phyloP scores from a whole-genome alignment of 2,797 vertebrate species.

The Limnodromus scolopaceus region DNA sequence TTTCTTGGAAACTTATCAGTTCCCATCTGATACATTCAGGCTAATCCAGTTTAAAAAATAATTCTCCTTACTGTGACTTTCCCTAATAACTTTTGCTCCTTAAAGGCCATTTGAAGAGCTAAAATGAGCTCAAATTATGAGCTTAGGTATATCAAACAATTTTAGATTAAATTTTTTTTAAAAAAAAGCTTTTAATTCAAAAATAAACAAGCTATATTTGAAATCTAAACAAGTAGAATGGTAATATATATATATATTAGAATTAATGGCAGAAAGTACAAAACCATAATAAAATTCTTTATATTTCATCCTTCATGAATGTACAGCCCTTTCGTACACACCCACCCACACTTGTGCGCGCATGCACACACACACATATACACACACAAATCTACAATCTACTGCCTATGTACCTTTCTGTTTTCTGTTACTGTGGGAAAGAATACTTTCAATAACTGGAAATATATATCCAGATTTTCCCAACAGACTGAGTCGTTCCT shows the following conservation, averaged over 20 bases:
- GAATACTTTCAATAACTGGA: background rate
- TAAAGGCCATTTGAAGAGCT: background rate
- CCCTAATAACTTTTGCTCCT: background rate
- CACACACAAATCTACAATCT: background rate
- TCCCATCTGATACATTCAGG: background rate
- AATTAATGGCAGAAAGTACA: background rate
- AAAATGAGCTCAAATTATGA: background rate
- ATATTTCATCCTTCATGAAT: background rate
- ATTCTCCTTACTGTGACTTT: background rate
- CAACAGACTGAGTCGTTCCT: background rate
- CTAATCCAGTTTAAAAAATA: background rate
- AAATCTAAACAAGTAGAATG: background rate
- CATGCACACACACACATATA: too few species aligned
- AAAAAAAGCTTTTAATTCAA: background rate
- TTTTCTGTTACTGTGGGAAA: background rate
- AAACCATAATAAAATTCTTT: background rate
- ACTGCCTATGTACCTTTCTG: background rate
- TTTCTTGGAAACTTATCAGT: background rate
- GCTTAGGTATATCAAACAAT: background rate
- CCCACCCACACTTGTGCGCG: rapidly evolving
- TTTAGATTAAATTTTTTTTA: background rate
- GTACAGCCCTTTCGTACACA: background rate
- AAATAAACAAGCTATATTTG: background rate
- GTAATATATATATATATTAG: background rate
- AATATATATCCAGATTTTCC: background rate